Conservation (phyloP, 2,888 invertebrate genomes). For the Calameuta filiformis region DNA sequence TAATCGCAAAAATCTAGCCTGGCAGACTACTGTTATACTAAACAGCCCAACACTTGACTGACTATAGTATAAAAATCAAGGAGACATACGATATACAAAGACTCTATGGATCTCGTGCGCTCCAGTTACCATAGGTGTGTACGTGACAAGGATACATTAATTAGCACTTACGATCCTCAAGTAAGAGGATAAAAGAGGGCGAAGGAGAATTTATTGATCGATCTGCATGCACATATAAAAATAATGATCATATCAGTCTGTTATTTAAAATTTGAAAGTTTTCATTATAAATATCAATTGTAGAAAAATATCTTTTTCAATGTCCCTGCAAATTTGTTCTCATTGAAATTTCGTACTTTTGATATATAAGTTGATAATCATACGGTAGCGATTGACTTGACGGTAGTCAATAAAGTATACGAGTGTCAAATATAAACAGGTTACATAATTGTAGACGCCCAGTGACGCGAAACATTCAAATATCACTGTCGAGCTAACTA, state of each 20-base stretch:
- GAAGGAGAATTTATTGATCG: neutral
- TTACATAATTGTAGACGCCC: neutral
- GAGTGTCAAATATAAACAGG: neutral
- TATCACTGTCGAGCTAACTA: conserved; percentile 1
- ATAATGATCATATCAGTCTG: neutral
- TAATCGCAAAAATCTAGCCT: conserved; percentile 7
- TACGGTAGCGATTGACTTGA: neutral
- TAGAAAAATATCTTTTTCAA: no score
- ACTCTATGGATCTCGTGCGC: neutral
- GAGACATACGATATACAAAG: neutral
- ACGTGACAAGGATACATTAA: neutral
- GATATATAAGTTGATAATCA: neutral
- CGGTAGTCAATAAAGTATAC: neutral
- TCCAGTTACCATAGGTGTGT: neutral
- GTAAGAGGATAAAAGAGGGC: neutral
- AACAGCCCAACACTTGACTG: neutral
- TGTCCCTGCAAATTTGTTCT: neutral
- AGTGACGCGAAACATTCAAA: conserved; percentile 6
- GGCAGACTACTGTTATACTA: neutral
- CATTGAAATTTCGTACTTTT: neutral
- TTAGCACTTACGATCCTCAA: neutral
- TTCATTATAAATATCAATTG: no score
- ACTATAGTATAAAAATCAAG: neutral
- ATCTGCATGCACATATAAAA: neutral
- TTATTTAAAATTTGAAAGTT: neutral